phyloP scores from a whole-genome alignment of 2,888 invertebrate genomes.

The Erebia aethiops region DNA sequence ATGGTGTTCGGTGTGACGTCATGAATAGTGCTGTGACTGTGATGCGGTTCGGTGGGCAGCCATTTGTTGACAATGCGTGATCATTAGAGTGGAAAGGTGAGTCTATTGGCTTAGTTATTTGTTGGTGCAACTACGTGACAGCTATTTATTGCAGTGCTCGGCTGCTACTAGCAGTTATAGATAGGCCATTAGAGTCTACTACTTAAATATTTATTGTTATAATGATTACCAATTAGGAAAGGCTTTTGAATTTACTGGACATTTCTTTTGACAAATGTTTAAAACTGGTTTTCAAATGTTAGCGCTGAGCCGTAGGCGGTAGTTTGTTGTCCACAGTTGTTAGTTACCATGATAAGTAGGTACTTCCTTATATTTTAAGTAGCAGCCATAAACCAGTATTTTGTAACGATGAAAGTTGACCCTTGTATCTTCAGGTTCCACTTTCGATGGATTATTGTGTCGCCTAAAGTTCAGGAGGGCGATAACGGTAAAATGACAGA shows the following conservation, averaged over 20 bases:
- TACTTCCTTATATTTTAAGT: not conserved
- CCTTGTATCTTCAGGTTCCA: not conserved
- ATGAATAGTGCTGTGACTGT: slow-evolving; percentile 78
- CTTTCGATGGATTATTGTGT: not conserved
- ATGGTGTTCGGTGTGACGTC: slow-evolving; percentile 80
- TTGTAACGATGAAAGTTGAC: slow-evolving; percentile 1
- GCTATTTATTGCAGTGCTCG: slow-evolving; percentile 39
- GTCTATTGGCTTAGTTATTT: slow-evolving; percentile 56
- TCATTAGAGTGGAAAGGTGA: slow-evolving; percentile 80
- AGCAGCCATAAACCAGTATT: not conserved
- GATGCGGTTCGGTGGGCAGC: slow-evolving; percentile 61
- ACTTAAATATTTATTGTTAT: not conserved
- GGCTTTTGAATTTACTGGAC: not conserved
- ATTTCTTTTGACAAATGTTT: slow-evolving; percentile 2
- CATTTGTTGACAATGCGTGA: slow-evolving; percentile 76
- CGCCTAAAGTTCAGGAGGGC: not conserved
- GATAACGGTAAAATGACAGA: no score
- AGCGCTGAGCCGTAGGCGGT: not conserved
- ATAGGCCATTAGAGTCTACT: not conserved
- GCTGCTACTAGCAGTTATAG: not conserved
- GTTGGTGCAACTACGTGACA: slow-evolving; percentile 52
- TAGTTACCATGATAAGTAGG: not conserved
- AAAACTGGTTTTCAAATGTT: slow-evolving; percentile 3
- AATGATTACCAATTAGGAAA: slow-evolving; percentile 7
- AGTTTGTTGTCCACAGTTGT: slow-evolving; percentile 1